Percentiles rank a stretch among this genome's conserved stretches.
phyloP scores from a whole-genome alignment of 2,888 invertebrate species.

The Oligia latruncula region DNA sequence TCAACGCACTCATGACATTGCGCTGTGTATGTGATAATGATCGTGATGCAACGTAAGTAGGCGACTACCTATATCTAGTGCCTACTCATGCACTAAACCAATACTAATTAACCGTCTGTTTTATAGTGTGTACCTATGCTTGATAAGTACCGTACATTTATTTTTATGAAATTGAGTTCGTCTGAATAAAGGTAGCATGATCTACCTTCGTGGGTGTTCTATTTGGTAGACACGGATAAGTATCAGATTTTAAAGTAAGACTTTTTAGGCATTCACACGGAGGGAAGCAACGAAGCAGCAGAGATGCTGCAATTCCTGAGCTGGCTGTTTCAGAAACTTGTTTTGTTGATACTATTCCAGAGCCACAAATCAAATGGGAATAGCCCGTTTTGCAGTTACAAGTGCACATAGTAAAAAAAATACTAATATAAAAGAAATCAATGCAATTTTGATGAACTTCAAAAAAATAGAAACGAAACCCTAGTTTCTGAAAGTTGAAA shows the following conservation, averaged over 20 bases:
- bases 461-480: background rate
- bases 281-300: background rate
- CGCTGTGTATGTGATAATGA: conserved; percentile 76
- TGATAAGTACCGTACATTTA: background rate
- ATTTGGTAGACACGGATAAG: background rate
- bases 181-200: background rate
- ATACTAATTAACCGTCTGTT: conserved; percentile 54
- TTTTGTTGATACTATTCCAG: background rate
- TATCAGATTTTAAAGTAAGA: background rate
- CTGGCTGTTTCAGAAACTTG: background rate
- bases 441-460: background rate
- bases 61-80: conserved; percentile 62
- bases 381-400: background rate
- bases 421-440: background rate
- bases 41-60: conserved; percentile 77
- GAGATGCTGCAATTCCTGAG: background rate
- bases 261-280: background rate
- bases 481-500: background rate
- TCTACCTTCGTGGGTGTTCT: background rate
- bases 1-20: conserved; percentile 87
- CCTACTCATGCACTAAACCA: conserved; percentile 45
- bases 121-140: conserved; percentile 20
- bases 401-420: background rate
- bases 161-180: background rate
- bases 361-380: background rate